These are phyloP conservation scores for Halocaridina rubra DNA, from an alignment of 2,888 invertebrate genomes.

Conservation along the genomic window DNA sequence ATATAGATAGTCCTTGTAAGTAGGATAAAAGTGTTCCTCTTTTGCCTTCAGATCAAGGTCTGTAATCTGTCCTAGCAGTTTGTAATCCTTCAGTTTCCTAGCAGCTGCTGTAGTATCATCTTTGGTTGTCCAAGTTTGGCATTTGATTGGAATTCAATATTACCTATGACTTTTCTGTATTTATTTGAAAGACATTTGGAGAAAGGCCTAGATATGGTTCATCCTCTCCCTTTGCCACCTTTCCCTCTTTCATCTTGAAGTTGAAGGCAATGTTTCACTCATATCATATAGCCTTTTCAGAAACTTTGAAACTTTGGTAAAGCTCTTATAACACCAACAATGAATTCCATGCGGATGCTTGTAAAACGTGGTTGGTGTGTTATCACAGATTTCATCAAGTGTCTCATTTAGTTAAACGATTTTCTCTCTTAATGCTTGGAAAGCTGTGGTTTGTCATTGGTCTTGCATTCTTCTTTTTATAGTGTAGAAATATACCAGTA, in stretches of 20 bases:
- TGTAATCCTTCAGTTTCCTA: neutral
- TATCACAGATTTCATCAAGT: neutral
- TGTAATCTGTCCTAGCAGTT: neutral
- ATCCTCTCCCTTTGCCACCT: too few species aligned
- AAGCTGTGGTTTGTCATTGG: too few species aligned
- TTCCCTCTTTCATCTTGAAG: neutral
- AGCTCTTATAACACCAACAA: neutral
- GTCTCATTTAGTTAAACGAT: neutral
- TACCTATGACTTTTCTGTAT: neutral
- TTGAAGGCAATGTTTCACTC: neutral
- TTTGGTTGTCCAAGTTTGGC: too few species aligned
- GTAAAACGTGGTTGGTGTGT: neutral
- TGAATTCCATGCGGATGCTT: neutral
- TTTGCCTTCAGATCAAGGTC: neutral
- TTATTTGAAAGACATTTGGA: too few species aligned
- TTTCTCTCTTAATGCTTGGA: neutral
- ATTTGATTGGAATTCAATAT: neutral
- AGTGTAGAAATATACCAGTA: too few species aligned
- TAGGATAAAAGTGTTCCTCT: neutral
- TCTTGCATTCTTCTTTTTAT: too few species aligned
- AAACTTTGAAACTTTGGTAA: neutral
- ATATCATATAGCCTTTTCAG: neutral
- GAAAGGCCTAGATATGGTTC: too few species aligned
- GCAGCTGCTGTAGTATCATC: neutral
- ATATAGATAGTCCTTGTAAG: too few species aligned